Evolutionary conservation across 1,140 invertebrate species (phyloP).

Genomic region (Drosophila malerkotliana): DNA sequence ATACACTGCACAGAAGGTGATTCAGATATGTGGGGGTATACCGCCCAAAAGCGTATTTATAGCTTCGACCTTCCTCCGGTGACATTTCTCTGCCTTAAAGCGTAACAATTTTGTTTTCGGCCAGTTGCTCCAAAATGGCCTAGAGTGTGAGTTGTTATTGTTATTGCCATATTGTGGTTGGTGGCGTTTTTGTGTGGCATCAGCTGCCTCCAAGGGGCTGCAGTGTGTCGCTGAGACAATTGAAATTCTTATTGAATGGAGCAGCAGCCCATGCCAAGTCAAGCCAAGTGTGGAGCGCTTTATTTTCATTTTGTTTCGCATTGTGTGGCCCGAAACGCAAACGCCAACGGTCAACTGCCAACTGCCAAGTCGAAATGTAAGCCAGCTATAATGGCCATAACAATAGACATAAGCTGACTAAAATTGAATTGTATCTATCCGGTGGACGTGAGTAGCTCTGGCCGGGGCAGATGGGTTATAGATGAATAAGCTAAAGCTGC

Average conservation of each 20-base stretch:
- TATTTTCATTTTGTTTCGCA: conserved; percentile 44
- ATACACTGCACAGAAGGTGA: conserved; percentile 9
- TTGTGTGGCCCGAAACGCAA: conserved; percentile 17
- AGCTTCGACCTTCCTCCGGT: not conserved
- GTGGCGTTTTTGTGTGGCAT: conserved; percentile 44
- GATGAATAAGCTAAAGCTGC: conserved; percentile 42
- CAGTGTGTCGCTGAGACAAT: conserved; percentile 37
- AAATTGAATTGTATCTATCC: conserved; percentile 58
- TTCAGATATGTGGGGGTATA: not conserved
- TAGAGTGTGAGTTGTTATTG: conserved; percentile 48
- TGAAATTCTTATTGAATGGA: conserved; percentile 49
- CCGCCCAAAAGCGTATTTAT: not conserved
- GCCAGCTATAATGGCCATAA: conserved; percentile 41
- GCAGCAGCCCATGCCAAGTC: conserved; percentile 19
- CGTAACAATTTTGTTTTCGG: conserved; percentile 1
- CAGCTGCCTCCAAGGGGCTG: conserved; percentile 57
- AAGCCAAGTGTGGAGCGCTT: conserved; percentile 43
- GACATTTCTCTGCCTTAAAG: not conserved
- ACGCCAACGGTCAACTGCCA: conserved; percentile 39
- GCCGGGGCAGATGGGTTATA: conserved; percentile 13
- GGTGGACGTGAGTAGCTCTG: conserved; percentile 39
- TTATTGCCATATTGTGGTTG: conserved; percentile 27
- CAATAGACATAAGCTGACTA: conserved; percentile 53
- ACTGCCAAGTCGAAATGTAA: conserved; percentile 37
- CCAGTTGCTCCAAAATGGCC: not conserved